A percentile compares a stretch with the other conserved stretches of the same genome.
Evolutionary conservation across 2,113 vertebrate species (phyloP).

Genomic region (Rhipidura dahli): DNA sequence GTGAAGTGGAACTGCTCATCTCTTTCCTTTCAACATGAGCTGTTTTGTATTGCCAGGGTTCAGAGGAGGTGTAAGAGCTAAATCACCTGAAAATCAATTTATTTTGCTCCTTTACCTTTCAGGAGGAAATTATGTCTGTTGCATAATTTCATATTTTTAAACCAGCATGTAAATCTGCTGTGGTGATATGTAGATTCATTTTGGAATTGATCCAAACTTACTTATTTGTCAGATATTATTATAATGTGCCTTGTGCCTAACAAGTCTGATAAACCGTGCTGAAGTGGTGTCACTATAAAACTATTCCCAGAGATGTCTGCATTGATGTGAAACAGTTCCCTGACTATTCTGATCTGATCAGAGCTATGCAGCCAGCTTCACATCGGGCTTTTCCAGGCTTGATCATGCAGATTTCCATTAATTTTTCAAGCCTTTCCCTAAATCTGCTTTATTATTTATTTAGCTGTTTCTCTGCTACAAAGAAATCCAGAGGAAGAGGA

Average conservation of each 20-base stretch:
- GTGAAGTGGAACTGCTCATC: not conserved
- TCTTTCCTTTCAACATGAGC: not conserved
- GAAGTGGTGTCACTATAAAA: slow-evolving; percentile 18
- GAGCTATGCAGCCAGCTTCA: slow-evolving; percentile 1
- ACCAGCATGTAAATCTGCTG: not conserved
- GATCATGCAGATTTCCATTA: slow-evolving; percentile 44
- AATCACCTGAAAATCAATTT: not conserved
- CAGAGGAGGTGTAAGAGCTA: not conserved
- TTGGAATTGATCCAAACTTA: not conserved
- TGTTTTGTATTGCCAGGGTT: not conserved
- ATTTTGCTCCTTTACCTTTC: not conserved
- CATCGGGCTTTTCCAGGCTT: slow-evolving; percentile 4
- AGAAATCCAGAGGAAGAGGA: slow-evolving; percentile 8
- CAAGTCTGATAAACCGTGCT: slow-evolving; percentile 27
- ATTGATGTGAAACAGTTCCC: slow-evolving; percentile 8
- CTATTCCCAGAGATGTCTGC: not conserved
- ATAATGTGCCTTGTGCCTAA: slow-evolving; percentile 30
- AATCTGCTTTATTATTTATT: slow-evolving; percentile 67
- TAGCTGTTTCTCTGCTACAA: slow-evolving; percentile 21
- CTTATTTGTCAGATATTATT: slow-evolving; percentile 47
- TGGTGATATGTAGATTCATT: not conserved
- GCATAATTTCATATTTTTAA: slow-evolving; percentile 1
- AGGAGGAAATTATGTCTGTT: not conserved
- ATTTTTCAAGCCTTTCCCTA: slow-evolving; percentile 67
- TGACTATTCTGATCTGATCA: slow-evolving; percentile 35